Evolutionary conservation across 2,888 invertebrate species (phyloP).

Genomic region (Polietes domitor): DNA sequence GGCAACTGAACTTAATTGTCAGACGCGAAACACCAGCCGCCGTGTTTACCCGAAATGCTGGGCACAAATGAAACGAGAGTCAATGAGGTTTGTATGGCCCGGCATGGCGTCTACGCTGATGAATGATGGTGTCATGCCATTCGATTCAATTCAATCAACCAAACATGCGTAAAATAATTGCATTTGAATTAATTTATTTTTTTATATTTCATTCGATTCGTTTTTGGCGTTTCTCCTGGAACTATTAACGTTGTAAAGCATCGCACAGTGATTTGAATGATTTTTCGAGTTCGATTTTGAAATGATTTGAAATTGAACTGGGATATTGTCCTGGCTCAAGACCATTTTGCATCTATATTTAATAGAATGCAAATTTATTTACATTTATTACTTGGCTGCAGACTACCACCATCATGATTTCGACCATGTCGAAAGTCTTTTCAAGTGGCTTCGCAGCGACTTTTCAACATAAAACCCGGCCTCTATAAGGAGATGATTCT

Average conservation of each 20-base stretch:
- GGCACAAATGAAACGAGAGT: constrained; percentile 33
- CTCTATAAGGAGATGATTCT: too few species aligned
- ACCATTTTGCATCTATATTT: too few species aligned
- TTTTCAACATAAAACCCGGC: too few species aligned
- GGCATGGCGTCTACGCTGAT: constrained; percentile 39
- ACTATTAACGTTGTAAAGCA: constrained; percentile 54
- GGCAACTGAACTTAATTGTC: not conserved
- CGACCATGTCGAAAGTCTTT: too few species aligned
- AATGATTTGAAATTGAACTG: too few species aligned
- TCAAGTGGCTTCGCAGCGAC: too few species aligned
- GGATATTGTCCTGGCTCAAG: too few species aligned
- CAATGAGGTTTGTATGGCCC: constrained; percentile 62
- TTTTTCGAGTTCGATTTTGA: too few species aligned
- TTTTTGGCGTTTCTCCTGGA: constrained; percentile 21
- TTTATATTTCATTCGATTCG: constrained; percentile 36
- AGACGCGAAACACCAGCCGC: constrained; percentile 57
- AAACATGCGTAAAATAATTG: constrained; percentile 65
- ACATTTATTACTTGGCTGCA: too few species aligned
- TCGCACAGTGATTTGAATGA: not conserved
- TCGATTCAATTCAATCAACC: constrained; percentile 61
- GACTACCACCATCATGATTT: too few species aligned
- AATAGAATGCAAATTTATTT: too few species aligned
- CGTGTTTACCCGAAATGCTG: constrained; percentile 33
- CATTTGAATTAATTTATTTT: constrained; percentile 65
- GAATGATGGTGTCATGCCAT: constrained; percentile 55